Percentiles rank a stretch among this genome's conserved stretches.
These are phyloP conservation scores for Cebidichthys violaceus DNA, from an alignment of 2,113 vertebrate species.

Conservation along the genomic window DNA sequence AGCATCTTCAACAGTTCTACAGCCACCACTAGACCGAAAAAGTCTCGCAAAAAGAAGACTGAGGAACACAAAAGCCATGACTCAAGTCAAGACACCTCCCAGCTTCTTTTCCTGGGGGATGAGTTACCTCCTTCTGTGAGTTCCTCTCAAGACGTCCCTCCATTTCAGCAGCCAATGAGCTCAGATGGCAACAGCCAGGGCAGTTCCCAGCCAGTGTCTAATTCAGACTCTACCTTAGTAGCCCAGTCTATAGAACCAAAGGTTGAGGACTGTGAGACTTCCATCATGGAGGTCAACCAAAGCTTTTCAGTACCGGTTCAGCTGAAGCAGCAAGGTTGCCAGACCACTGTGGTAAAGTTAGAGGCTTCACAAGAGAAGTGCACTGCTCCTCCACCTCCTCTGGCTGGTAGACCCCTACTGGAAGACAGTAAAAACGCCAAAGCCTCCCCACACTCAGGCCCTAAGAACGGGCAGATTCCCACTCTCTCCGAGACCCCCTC, in stretches of 20 bases:
- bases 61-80: constrained; percentile 71
- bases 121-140: constrained; percentile 72
- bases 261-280: constrained; percentile 74
- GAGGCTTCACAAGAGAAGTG: constrained; percentile 54
- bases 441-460: constrained; percentile 46
- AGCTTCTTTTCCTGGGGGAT: constrained; percentile 77
- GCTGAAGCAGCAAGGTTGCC: constrained; percentile 65
- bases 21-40: constrained; percentile 52
- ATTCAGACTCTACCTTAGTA: constrained; percentile 25
- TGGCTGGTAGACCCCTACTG: neutral
- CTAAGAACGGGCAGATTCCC: constrained; percentile 80
- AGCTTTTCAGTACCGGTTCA: constrained; percentile 31
- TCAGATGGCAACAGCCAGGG: constrained; percentile 50
- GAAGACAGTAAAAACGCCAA: constrained; percentile 29
- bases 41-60: constrained; percentile 69
- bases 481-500: constrained; percentile 87
- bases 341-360: constrained; percentile 65
- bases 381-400: neutral
- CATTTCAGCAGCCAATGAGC: constrained; percentile 76
- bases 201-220: constrained; percentile 14
- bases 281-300: constrained; percentile 73
- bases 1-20: constrained; percentile 19
- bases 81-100: constrained; percentile 69
- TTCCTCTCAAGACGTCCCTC: constrained; percentile 80
- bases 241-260: constrained; percentile 67